A percentile compares a stretch with the other conserved stretches of the same genome.
Evolutionary conservation across 2,888 invertebrate genomes (phyloP).

Genomic region (Eulithis prunata): DNA sequence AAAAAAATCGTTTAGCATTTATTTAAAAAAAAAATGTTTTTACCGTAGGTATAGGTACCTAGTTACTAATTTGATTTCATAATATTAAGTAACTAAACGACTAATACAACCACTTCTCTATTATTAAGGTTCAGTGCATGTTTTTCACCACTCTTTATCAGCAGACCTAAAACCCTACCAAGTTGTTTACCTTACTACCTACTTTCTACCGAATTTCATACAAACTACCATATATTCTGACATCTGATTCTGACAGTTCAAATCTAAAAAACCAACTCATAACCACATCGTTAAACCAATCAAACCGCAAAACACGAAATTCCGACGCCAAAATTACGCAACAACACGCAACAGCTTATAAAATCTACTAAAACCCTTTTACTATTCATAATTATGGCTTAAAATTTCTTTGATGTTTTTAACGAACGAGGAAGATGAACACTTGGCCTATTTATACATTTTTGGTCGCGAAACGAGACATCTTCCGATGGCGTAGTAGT

Average conservation of each 20-base stretch:
- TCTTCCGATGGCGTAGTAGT: conserved; percentile 49
- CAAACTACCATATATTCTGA: no score
- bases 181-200: no score
- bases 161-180: no score
- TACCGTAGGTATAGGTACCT: no score
- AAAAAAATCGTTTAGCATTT: no score
- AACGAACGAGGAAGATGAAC: conserved; percentile 60
- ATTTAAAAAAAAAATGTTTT: no score
- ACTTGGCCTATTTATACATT: conserved; percentile 50
- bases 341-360: conserved; percentile 44
- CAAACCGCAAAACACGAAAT: conserved; percentile 26
- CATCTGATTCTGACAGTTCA: neutral
- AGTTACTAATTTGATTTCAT: no score
- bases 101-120: no score
- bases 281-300: conserved; percentile 32
- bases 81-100: no score
- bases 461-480: conserved; percentile 56
- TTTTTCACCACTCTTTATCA: no score
- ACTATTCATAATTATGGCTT: conserved; percentile 64
- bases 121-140: no score
- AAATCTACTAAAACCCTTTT: conserved; percentile 47
- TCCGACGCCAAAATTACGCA: conserved; percentile 37
- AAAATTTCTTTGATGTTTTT: conserved; percentile 69
- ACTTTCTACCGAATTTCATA: no score
- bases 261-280: conserved; percentile 18